Conservation (phyloP, 1,140 invertebrate genomes). For the Diabrotica undecimpunctata region DNA sequence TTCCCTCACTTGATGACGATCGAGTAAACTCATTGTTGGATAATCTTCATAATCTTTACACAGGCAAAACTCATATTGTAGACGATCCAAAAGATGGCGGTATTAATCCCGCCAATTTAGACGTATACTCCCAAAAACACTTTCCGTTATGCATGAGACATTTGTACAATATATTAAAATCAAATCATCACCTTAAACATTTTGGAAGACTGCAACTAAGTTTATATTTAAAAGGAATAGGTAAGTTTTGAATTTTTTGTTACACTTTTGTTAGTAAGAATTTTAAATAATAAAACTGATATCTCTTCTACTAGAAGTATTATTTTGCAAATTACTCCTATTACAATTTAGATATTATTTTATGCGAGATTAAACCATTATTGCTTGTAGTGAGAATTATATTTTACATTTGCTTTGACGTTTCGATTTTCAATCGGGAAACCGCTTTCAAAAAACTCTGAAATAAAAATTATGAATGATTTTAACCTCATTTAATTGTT, state of each 20-base stretch:
- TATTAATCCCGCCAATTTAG: conserved; percentile 53
- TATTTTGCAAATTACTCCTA: too few relatives aligned
- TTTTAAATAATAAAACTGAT: neutral
- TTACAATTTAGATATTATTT: too few relatives aligned
- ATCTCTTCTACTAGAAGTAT: too few relatives aligned
- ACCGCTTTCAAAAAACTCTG: too few relatives aligned
- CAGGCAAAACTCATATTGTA: conserved; percentile 67
- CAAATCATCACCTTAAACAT: conserved; percentile 86
- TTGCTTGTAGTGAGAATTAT: too few relatives aligned
- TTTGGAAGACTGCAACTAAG: conserved; percentile 87
- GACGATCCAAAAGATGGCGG: conserved; percentile 40
- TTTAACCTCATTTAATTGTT: too few relatives aligned
- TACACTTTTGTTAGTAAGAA: neutral
- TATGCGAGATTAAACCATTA: too few relatives aligned
- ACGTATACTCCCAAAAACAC: conserved; percentile 73
- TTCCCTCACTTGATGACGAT: conserved; percentile 77
- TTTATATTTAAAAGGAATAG: conserved; percentile 84
- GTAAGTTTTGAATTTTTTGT: conserved; percentile 8
- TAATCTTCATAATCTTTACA: conserved; percentile 74
- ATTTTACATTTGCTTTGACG: too few relatives aligned
- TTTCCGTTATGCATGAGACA: conserved; percentile 94
- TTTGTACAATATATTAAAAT: conserved; percentile 74
- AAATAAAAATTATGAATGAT: too few relatives aligned
- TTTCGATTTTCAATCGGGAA: too few relatives aligned
- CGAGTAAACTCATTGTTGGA: conserved; percentile 68